Evolutionary conservation across 2,888 invertebrate genomes (phyloP).

Genomic region (Dryobotodes eremita): DNA sequence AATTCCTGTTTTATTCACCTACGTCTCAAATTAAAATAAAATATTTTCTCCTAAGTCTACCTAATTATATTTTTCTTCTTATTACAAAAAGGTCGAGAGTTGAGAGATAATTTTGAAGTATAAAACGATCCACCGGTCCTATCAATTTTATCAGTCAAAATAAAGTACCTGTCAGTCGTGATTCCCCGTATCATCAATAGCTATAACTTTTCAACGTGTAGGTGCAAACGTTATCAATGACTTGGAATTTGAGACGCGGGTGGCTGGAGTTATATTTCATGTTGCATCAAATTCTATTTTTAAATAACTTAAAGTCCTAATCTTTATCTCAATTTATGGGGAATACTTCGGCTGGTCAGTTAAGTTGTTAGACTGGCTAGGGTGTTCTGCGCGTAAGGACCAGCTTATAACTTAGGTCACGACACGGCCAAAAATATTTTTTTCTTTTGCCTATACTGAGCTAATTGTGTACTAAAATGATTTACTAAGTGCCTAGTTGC

Average conservation of each 20-base stretch:
- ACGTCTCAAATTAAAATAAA: not conserved
- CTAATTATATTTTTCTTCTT: constrained; percentile 5
- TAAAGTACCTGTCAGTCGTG: constrained; percentile 28
- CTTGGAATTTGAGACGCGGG: not conserved
- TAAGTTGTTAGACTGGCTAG: not conserved
- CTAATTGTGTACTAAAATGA: not conserved
- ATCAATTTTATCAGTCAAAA: constrained; percentile 4
- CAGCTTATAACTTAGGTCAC: not conserved
- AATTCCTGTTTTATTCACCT: not conserved
- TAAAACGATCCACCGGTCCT: not conserved
- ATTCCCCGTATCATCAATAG: not conserved
- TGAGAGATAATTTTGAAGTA: constrained; percentile 19
- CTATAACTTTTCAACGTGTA: constrained; percentile 9
- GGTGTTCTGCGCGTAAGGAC: not conserved
- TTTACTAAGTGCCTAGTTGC: not conserved
- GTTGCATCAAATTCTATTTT: constrained; percentile 21
- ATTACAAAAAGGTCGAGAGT: constrained; percentile 19
- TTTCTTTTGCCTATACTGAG: not conserved
- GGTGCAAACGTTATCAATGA: constrained; percentile 30
- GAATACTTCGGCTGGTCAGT: not conserved
- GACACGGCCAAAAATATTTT: not conserved
- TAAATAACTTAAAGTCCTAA: not conserved
- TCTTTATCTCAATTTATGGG: not conserved
- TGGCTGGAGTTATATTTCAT: not conserved
- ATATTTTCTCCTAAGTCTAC: not conserved